Base-by-base conservation (phyloP, 2,888 invertebrate genomes). In the Dasypolia templi region DNA sequence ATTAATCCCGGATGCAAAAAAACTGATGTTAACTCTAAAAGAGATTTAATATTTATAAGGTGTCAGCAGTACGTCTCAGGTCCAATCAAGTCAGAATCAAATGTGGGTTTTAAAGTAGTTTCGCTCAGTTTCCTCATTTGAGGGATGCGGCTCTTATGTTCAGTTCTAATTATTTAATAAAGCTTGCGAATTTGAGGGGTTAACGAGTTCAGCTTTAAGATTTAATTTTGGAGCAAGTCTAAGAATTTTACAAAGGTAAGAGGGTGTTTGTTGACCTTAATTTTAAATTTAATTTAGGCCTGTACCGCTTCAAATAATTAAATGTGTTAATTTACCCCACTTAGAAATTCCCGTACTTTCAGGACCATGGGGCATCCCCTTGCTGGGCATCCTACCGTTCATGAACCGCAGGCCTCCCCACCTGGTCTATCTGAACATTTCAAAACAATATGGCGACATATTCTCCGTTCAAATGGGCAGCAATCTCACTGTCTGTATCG, bases 301-400 rank as follows among this genome's bases (percentile, higher is more conserved):
- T 44, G 19, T 17, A 11, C 5, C 5, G 22, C 32, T 26, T 42
- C 29, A 26, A 22, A 26, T 26, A 63, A 22, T 22, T 4, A 7
- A 29, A 29, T n/a, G 1, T 32, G n/a, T 46, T 46, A 12, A 46
- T 39, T 26, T 63, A n/a, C 44, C 3, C 17, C 58, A 42, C 42
- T 55, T 51, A 77, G 14, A 3, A 55, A 1, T 51, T 39, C 5
- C 55, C 19, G 9, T 49, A 29, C 39, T 84, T 79, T 51, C 98
- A 58, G 98, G 98, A 39, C 98, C 98, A 29, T 97, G 97, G 97
- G 98, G 98, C 6, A 90, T 98, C 39, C 98, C 98, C 17, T 92
- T 98, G 53, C 92, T 98, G 46, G 98, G 98, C 49, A 98, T 97
- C 87, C 93, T 98, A 79, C 97, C 97, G 0, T 98, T 97, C 91